Conservation (phyloP, 1,140 invertebrate species). For the Calephelis nemesis region DNA sequence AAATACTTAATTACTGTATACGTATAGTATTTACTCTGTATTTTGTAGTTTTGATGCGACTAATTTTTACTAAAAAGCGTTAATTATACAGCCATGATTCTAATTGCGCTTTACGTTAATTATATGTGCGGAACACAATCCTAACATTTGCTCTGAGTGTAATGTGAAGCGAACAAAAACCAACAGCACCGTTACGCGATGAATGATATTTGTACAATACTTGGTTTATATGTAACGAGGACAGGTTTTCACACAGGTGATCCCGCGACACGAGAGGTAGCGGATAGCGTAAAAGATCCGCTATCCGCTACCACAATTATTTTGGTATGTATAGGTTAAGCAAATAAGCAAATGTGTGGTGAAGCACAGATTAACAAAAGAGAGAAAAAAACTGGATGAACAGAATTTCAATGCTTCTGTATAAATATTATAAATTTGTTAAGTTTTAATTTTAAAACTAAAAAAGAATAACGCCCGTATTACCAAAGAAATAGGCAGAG, state of each 20-base stretch:
- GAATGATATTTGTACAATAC: conserved; percentile 35
- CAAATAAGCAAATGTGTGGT: not conserved
- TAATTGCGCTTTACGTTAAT: conserved; percentile 7
- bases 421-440: too few species aligned
- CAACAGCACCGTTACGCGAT: conserved; percentile 32
- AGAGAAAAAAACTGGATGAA: too few species aligned
- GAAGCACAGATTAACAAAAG: too few species aligned
- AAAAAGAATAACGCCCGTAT: too few species aligned
- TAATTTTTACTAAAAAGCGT: not conserved
- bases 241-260: conserved; percentile 32
- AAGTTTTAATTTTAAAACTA: too few species aligned
- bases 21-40: too few species aligned
- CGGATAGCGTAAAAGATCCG: conserved; percentile 14
- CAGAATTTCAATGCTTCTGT: too few species aligned
- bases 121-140: conserved; percentile 18
- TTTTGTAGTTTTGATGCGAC: not conserved
- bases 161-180: conserved; percentile 29
- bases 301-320: too few species aligned
- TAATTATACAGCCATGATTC: conserved; percentile 5
- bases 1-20: too few species aligned
- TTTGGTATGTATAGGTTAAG: too few species aligned
- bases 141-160: conserved; percentile 12
- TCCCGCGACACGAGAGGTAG: conserved; percentile 1
- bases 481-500: too few species aligned
- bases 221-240: conserved; percentile 34